These are phyloP conservation scores for Nysson spinosus DNA, from an alignment of 2,888 invertebrate genomes.

Conservation along the genomic window DNA sequence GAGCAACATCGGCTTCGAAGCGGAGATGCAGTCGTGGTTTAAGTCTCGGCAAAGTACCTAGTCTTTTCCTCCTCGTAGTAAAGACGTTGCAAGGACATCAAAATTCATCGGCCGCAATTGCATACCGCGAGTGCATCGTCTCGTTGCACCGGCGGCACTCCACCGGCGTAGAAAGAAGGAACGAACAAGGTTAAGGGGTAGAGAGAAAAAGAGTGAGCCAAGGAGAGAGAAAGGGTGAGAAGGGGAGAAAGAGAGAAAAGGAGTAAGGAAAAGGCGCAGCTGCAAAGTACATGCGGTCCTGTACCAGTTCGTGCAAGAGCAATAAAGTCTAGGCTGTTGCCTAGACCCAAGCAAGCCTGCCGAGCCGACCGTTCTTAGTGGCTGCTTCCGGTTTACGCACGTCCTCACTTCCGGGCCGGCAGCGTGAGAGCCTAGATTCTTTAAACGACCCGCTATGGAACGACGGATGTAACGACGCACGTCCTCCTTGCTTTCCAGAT, in stretches of 20 bases:
- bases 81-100: conserved; percentile 44
- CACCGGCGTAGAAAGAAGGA: not conserved
- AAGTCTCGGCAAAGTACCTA: conserved; percentile 32
- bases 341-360: conserved; percentile 39
- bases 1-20: too few species aligned
- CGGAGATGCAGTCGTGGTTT: too few species aligned
- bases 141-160: conserved; percentile 1
- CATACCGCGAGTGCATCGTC: conserved; percentile 29
- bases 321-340: conserved; percentile 53
- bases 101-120: conserved; percentile 46
- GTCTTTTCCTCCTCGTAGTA: conserved; percentile 32
- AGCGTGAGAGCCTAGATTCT: conserved; percentile 45
- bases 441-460: conserved; percentile 6
- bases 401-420: conserved; percentile 49
- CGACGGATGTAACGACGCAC: conserved; percentile 14
- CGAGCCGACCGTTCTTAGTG: conserved; percentile 44
- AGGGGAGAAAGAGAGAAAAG: not conserved
- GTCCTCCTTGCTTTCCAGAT: conserved; percentile 1
- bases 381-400: conserved; percentile 48
- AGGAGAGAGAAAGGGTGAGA: not conserved
- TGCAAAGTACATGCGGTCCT: conserved; percentile 41
- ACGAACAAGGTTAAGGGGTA: not conserved
- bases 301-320: conserved; percentile 46
- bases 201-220: conserved; percentile 2
- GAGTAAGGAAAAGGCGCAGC: conserved; percentile 44